Base-by-base conservation (phyloP, 2,888 invertebrate species). In the Epiblema foenella region DNA sequence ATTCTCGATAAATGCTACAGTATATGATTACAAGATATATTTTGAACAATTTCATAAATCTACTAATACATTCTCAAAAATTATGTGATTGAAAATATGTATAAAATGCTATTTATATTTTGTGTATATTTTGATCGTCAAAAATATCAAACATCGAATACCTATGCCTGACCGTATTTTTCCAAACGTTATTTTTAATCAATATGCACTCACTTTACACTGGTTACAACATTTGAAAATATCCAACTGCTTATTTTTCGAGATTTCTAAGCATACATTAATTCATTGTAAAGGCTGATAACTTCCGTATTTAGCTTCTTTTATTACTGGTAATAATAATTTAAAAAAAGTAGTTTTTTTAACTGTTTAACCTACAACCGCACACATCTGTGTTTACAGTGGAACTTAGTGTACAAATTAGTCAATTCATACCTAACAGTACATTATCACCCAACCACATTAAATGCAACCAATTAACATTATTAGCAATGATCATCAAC, bases 11-110 rank as follows among this genome's bases (percentile, higher is more conserved):
- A 51, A 33, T 58, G 33, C 58, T 58, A 67, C 67, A 51, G 67
- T 66, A 58, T 58, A 67, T 24, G 58, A 51, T 59, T 37, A 67
- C 49, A 67, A 67, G 49, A 33, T 67, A 66, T 59, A 67, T 24
- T 51, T 20, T n/a, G 51, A 20, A 58, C 20, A 37, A 42, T 24
- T 59, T 24, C 33, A 17, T 18, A 29, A n/a, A 11, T 46, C 46
- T 56, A 12, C 15, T 33, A 57, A 65, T 10, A 57, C 12, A 18
- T 12, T 57, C 57, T 57, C 52, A 46, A 57, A 57, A 65, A 46
- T 46, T 56, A 56, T 49, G 24, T 17, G 11, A n/a, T 10, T n/a
- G 10, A 15, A 1, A 56, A 29, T 56, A 15, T 20, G 7, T 20
- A 15, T 15, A 29, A 29, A n/a, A 8, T 29, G 15, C 7, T 24